Base-by-base conservation (phyloP, 1,140 invertebrate species). In the Platyscapa corneri region DNA sequence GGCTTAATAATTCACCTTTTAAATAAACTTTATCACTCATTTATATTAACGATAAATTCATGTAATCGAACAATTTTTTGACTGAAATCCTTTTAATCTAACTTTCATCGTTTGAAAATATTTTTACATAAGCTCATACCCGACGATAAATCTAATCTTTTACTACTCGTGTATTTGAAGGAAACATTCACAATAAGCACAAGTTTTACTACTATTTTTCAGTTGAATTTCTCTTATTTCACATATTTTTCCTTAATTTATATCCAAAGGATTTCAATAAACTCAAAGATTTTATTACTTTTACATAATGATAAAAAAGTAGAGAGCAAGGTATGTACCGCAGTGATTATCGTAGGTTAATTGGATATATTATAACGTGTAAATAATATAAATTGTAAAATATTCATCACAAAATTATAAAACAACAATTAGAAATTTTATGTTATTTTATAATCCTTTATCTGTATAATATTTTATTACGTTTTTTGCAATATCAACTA, bases 331-430 rank as follows among this genome's bases (percentile, higher is more conserved):
- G 30, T 77, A 49, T 34, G 10, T 32, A 32, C 75, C 30, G 14
- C 30, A 53, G 46, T 53, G 5, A 64, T 60, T 37, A 34, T 53
- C 18, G 32, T 37, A 78, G 20, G 20, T 56, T 53, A 77, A 30
- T 77, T 60, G 27, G 53, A 37, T 34, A 78, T 39, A 53, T 60
- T 60, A 37, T 34, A 78, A 60, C 5, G 32, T 60, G 49, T 27
- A 78, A 78, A 37, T 78, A 34, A 64, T 76, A 46, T 46, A 76
- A 49, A 18, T 76, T 46, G 37, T 74, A 37, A 74, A 74, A 74
- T 74, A 37, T 37, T 74, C 42, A 27, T 74, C 18, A 23, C 20
- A 39, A 70, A 10, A 32, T 70, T 23, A 74, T 74, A 74, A 67
- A 12, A 34, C 30, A 67, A 67, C 18, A 67, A 67, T 67, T 32